A percentile compares a stretch with the other conserved stretches of the same genome.
These are phyloP conservation scores for Paedocypris sp. DNA, from an alignment of 2,113 vertebrate species.

Conservation along the genomic window DNA sequence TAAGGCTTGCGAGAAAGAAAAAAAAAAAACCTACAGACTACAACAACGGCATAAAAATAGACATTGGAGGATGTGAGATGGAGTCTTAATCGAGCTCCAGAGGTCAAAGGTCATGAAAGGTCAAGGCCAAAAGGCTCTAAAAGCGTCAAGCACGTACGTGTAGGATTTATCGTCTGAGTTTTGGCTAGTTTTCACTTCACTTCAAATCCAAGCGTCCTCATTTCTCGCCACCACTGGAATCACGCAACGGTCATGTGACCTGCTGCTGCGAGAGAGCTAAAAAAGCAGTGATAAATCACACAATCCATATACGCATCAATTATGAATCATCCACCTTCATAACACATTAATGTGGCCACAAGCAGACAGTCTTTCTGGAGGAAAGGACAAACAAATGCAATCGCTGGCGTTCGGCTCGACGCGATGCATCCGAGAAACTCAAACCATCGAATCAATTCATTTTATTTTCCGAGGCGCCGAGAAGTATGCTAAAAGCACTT, in stretches of 20 bases:
- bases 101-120: slow-evolving; percentile 28
- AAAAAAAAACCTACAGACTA: slow-evolving; percentile 6
- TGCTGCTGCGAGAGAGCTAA: not conserved
- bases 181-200: too few species aligned
- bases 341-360: not conserved
- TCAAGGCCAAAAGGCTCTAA: too few species aligned
- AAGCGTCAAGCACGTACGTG: too few species aligned
- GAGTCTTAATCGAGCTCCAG: slow-evolving; percentile 2
- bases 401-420: slow-evolving; percentile 12
- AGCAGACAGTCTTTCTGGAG: slow-evolving; percentile 7
- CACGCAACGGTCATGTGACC: too few species aligned
- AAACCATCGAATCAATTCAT: slow-evolving; percentile 41
- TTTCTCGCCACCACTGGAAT: too few species aligned
- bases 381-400: slow-evolving; percentile 23
- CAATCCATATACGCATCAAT: not conserved
- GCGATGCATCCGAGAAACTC: slow-evolving; percentile 12
- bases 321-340: not conserved
- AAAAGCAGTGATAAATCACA: not conserved
- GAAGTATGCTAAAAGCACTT: slow-evolving; percentile 36
- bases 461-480: slow-evolving; percentile 38
- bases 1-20: slow-evolving; percentile 23
- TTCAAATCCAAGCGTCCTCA: too few species aligned
- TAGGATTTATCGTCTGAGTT: too few species aligned
- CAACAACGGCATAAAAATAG: slow-evolving; percentile 30
- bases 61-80: slow-evolving; percentile 17